Conservation (phyloP, 2,797 vertebrate species). For the Craterocephalus amniculus region DNA sequence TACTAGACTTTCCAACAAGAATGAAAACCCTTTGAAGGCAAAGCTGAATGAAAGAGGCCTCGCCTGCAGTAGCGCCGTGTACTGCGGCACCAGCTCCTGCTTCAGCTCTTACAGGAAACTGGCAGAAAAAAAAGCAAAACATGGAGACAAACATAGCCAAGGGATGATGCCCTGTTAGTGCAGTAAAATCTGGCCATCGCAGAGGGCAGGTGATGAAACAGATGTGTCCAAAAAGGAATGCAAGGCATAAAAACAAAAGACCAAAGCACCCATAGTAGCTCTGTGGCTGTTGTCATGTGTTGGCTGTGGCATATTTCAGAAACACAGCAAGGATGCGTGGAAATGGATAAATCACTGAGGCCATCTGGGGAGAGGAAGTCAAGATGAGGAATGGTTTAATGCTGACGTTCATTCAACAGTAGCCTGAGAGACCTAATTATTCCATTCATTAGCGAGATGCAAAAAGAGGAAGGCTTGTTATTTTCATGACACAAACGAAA, state of each 20-base stretch:
- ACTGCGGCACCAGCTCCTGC: slow-evolving; percentile 56
- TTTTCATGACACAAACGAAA: slow-evolving; percentile 54
- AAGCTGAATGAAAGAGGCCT: slow-evolving; percentile 51
- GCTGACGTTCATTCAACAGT: slow-evolving; percentile 62
- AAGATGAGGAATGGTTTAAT: slow-evolving; percentile 66
- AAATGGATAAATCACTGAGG: slow-evolving; percentile 76
- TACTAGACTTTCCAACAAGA: slow-evolving; percentile 44
- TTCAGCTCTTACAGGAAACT: slow-evolving; percentile 41
- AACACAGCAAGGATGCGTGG: slow-evolving; percentile 59
- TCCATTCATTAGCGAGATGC: slow-evolving; percentile 60
- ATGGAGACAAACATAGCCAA: not conserved
- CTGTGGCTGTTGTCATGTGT: slow-evolving; percentile 39
- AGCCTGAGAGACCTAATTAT: slow-evolving; percentile 73
- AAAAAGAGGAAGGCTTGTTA: slow-evolving; percentile 38
- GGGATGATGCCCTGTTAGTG: slow-evolving; percentile 35
- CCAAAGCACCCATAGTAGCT: slow-evolving; percentile 41
- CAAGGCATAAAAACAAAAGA: slow-evolving; percentile 25
- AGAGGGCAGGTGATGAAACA: slow-evolving; percentile 57
- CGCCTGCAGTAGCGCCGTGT: slow-evolving; percentile 45
- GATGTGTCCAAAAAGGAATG: slow-evolving; percentile 30
- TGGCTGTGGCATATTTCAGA: slow-evolving; percentile 67
- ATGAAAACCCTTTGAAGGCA: slow-evolving; percentile 57
- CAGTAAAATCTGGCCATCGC: slow-evolving; percentile 48
- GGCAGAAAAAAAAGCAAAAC: not conserved
- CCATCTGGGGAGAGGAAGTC: slow-evolving; percentile 73